phyloP scores from a whole-genome alignment of 2,888 invertebrate species.

The Strigamia crassipes region DNA sequence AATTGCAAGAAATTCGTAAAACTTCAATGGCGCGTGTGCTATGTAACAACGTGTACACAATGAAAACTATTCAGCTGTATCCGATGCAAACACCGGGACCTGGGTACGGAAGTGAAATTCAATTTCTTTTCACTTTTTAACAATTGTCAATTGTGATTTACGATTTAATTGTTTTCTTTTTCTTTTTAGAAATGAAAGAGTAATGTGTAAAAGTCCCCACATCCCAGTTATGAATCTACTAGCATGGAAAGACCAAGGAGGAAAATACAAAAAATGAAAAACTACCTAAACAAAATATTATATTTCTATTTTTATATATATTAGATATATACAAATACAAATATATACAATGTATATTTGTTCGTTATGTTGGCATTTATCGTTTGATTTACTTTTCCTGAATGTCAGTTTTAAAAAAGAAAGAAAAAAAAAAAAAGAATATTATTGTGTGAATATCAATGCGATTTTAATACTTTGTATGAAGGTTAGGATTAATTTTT shows the following conservation, averaged over 20 bases:
- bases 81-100: conserved; percentile 49
- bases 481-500: neutral
- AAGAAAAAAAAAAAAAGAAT: neutral
- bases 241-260: conserved; percentile 46
- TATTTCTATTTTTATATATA: neutral
- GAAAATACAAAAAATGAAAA: conserved; percentile 25
- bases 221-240: conserved; percentile 44
- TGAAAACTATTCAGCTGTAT: conserved; percentile 50
- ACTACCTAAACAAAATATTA: neutral
- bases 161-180: neutral
- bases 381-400: neutral
- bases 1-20: conserved; percentile 51
- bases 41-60: conserved; percentile 50
- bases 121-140: conserved; percentile 2
- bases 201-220: conserved; percentile 46
- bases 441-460: neutral
- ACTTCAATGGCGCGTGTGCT: conserved; percentile 49
- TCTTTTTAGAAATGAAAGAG: conserved; percentile 49
- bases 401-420: neutral
- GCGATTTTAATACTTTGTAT: neutral
- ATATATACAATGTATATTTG: neutral
- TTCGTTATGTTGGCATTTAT: neutral
- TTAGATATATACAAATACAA: too few relatives aligned
- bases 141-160: conserved; percentile 18
- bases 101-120: conserved; percentile 47